Evolutionary conservation across 2,888 invertebrate species (phyloP).

Genomic region (Halictus ligatus): DNA sequence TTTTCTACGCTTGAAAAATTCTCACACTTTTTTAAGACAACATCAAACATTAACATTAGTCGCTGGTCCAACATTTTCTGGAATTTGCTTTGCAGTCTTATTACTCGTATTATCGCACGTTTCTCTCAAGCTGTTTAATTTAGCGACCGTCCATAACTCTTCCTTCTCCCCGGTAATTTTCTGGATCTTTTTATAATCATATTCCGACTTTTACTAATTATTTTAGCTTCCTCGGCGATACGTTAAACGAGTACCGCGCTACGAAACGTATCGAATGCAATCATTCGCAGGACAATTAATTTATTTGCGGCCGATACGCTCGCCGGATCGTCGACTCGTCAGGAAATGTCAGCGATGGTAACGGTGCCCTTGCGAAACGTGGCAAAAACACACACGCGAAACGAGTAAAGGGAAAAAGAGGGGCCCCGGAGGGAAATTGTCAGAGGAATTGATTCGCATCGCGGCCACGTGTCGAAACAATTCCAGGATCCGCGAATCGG

Average conservation of each 20-base stretch:
- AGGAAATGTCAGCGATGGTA: background rate
- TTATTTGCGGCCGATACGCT: background rate
- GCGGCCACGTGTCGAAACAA: slow-evolving; percentile 54
- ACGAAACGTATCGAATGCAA: background rate
- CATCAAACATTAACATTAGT: too few relatives aligned
- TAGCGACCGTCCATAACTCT: too few relatives aligned
- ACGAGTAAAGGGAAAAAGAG: background rate
- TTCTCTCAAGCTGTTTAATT: too few relatives aligned
- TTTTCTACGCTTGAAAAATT: too few relatives aligned
- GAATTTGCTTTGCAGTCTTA: too few relatives aligned
- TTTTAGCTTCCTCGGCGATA: too few relatives aligned
- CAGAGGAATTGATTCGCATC: slow-evolving; percentile 26
- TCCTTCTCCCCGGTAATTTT: too few relatives aligned
- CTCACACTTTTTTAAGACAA: too few relatives aligned
- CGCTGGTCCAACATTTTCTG: too few relatives aligned
- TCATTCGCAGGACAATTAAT: background rate
- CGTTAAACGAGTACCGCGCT: background rate
- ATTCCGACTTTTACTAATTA: too few relatives aligned
- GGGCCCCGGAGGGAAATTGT: background rate
- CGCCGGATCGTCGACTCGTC: background rate
- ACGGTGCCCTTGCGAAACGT: background rate
- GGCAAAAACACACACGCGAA: background rate
- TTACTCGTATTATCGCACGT: too few relatives aligned
- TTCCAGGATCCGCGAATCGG: slow-evolving; percentile 24
- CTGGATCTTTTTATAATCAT: too few relatives aligned